These are phyloP conservation scores for Zingel zingel DNA, from an alignment of 2,113 vertebrate species.

Conservation along the genomic window DNA sequence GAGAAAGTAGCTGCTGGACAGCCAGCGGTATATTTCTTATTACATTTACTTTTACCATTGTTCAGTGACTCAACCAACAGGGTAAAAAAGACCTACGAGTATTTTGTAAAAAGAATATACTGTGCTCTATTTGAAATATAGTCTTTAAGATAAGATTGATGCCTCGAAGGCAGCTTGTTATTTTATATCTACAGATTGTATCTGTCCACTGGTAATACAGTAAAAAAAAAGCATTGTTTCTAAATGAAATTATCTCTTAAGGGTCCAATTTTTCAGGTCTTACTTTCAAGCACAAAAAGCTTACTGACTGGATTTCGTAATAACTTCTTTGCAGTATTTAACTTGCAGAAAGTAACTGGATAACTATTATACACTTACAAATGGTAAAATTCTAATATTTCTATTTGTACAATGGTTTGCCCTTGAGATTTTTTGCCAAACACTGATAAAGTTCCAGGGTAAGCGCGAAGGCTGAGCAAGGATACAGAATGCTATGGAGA, in stretches of 20 bases:
- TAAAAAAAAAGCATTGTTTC: neutral
- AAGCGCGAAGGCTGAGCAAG: neutral
- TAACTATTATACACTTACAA: neutral
- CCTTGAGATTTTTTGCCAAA: neutral
- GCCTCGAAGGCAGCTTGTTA: neutral
- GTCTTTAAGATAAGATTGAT: neutral
- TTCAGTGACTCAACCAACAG: neutral
- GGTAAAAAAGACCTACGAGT: neutral
- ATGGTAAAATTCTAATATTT: neutral
- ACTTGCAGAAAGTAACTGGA: neutral
- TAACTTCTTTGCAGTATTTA: neutral
- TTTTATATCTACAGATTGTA: neutral
- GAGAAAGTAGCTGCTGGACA: neutral
- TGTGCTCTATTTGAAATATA: neutral
- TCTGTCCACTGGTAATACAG: neutral
- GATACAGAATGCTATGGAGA: neutral
- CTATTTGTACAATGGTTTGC: neutral
- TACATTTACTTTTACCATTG: neutral
- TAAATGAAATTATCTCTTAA: neutral
- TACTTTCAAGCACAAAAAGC: conserved; percentile 1
- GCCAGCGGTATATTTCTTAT: neutral
- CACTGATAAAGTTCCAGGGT: neutral
- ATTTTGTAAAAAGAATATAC: neutral
- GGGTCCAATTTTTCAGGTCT: neutral
- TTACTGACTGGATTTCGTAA: neutral